Conservation (phyloP, 2,113 vertebrate genomes). For the Tretioscincus oriximinensis region DNA sequence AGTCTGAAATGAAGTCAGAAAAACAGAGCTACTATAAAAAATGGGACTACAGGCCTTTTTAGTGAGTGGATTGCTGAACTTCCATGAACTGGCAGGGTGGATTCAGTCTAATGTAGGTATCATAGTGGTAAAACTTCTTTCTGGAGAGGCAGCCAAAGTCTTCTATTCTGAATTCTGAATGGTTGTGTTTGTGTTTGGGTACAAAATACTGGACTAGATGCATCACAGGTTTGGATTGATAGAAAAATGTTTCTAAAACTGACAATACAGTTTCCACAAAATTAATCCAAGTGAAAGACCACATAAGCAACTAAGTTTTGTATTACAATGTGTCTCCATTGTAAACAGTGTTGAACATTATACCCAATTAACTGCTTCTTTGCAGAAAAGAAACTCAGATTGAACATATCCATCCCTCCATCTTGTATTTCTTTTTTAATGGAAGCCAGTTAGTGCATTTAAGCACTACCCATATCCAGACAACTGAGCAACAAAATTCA, state of each 20-base stretch:
- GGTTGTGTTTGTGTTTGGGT: no score
- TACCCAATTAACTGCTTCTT: slow-evolving; percentile 12
- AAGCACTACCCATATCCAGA: neutral
- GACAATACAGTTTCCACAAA: neutral
- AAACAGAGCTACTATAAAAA: no score
- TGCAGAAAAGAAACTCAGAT: slow-evolving; percentile 36
- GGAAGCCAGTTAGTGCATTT: neutral
- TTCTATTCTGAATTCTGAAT: neutral
- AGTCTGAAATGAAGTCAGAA: no score
- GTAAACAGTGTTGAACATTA: slow-evolving; percentile 5
- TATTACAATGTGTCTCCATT: neutral
- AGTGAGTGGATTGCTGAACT: no score
- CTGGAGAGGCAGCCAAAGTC: neutral
- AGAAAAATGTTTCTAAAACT: neutral
- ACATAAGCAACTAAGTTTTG: neutral
- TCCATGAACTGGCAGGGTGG: no score
- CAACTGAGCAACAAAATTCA: neutral
- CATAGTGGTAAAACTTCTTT: neutral
- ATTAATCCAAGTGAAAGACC: neutral
- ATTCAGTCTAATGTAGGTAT: no score
- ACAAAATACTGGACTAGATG: neutral
- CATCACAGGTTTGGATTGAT: neutral
- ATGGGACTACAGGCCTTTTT: no score
- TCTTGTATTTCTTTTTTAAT: neutral
- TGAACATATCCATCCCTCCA: neutral